Evolutionary conservation across 2,888 invertebrate genomes (phyloP).

Genomic region (Ophraella communa): DNA sequence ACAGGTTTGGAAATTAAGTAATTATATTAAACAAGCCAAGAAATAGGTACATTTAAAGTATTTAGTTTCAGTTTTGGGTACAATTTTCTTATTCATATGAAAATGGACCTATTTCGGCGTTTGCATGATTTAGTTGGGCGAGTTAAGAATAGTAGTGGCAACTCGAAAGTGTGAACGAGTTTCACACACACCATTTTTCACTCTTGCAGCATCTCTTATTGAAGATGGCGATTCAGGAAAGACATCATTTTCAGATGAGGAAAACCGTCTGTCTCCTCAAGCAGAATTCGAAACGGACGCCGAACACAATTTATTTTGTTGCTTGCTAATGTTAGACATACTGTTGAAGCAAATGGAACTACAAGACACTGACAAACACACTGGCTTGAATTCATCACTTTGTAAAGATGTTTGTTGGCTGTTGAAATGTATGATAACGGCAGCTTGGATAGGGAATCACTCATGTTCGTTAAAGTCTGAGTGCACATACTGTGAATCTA

Average conservation of each 20-base stretch:
- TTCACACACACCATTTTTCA: constrained; percentile 27
- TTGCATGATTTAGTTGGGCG: not conserved
- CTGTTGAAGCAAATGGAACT: constrained; percentile 92
- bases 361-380: constrained; percentile 82
- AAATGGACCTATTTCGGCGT: not conserved
- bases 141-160: not conserved
- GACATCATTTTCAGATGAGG: constrained; percentile 74
- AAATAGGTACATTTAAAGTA: too few species aligned
- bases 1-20: too few species aligned
- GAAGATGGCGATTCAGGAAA: constrained; percentile 71
- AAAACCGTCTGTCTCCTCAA: constrained; percentile 66
- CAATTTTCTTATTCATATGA: too few species aligned
- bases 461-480: constrained; percentile 70
- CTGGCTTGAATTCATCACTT: constrained; percentile 77
- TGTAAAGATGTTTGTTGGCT: constrained; percentile 78
- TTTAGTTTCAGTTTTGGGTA: too few species aligned
- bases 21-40: too few species aligned
- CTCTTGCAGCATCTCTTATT: constrained; percentile 66
- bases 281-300: constrained; percentile 75
- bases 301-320: constrained; percentile 88
- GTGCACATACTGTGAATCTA: constrained; percentile 91
- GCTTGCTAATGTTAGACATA: constrained; percentile 95
- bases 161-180: constrained; percentile 15
- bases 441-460: constrained; percentile 74
- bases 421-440: constrained; percentile 77